A percentile compares a stretch with the other conserved stretches of the same genome.
Conservation (phyloP, 53 echinoderm and acorn worm genomes). For the Holothuria scabra region DNA sequence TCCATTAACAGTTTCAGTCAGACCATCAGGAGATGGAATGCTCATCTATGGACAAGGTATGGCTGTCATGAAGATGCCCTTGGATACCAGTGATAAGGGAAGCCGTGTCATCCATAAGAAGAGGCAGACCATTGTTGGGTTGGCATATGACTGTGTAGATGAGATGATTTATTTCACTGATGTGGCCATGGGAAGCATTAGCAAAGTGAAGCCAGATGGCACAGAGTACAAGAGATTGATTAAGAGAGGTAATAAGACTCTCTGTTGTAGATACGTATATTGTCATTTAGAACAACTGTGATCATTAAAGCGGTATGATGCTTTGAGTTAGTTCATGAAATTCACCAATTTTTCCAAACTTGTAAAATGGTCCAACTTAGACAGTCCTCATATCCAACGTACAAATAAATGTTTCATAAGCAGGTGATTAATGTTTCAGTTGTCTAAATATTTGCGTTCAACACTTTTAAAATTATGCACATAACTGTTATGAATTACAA, state of each 20-base stretch:
- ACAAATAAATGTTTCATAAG: too few species aligned
- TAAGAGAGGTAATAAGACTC: conserved; percentile 55
- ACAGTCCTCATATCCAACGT: too few species aligned
- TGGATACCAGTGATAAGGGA: conserved; percentile 58
- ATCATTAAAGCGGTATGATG: not conserved
- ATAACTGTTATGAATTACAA: too few species aligned
- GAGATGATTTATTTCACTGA: conserved; percentile 89
- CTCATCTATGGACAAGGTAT: conserved; percentile 85
- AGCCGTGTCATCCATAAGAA: conserved; percentile 77
- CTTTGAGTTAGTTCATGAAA: too few species aligned
- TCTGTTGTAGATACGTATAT: too few species aligned
- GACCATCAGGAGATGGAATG: conserved; percentile 63
- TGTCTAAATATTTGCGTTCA: too few species aligned
- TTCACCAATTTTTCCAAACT: too few species aligned
- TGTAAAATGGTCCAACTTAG: too few species aligned
- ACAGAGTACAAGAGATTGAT: conserved; percentile 60
- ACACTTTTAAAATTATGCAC: too few species aligned
- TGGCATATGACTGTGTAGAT: conserved; percentile 84
- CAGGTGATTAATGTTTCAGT: too few species aligned
- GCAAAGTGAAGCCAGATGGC: conserved; percentile 74
- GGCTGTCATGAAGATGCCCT: conserved; percentile 79
- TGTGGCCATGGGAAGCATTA: conserved; percentile 70
- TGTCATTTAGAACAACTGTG: not conserved
- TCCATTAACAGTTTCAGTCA: not conserved
- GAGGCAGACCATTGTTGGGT: conserved; percentile 83